Percentiles rank a stretch among this genome's conserved stretches.
Conservation (phyloP, 2,797 vertebrate genomes). For the Trematomus bernacchii region DNA sequence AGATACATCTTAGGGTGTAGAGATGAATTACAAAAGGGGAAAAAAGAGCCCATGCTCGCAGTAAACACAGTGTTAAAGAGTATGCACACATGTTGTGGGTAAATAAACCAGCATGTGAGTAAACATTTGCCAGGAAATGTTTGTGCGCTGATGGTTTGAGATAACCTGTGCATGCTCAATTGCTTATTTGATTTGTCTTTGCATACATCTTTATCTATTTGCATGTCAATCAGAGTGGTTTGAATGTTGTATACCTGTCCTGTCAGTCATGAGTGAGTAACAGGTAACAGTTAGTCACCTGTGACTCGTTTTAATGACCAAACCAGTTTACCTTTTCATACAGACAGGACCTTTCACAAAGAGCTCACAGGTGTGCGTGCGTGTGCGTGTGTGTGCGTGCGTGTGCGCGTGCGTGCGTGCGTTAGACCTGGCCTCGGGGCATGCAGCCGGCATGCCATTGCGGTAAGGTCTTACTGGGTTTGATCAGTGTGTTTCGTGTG, state of each 20-base stretch:
- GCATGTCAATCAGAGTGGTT: slow-evolving; percentile 35
- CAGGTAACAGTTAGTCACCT: slow-evolving; percentile 42
- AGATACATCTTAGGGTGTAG: slow-evolving; percentile 30
- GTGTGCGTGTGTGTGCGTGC: slow-evolving; percentile 5
- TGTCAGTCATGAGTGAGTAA: slow-evolving; percentile 46
- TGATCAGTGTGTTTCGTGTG: slow-evolving; percentile 69
- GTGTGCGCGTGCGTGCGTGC: slow-evolving; percentile 47
- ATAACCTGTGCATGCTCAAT: slow-evolving; percentile 7
- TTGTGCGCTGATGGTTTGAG: slow-evolving; percentile 23
- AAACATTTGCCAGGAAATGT: slow-evolving; percentile 33
- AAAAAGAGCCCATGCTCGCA: slow-evolving; percentile 15
- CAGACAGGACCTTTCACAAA: slow-evolving; percentile 46
- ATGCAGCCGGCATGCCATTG: slow-evolving; percentile 69
- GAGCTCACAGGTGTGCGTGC: slow-evolving; percentile 61
- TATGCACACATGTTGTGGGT: slow-evolving; percentile 11
- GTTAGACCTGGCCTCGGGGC: slow-evolving; percentile 63
- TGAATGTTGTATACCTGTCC: slow-evolving; percentile 22
- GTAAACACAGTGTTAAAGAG: background rate
- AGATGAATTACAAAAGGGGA: background rate
- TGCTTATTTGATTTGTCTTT: slow-evolving; percentile 25
- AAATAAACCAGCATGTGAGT: slow-evolving; percentile 8
- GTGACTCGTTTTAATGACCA: slow-evolving; percentile 51
- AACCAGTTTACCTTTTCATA: slow-evolving; percentile 65
- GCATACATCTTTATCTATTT: slow-evolving; percentile 50
- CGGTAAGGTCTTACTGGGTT: slow-evolving; percentile 64